These are phyloP conservation scores for Ctenosaura bakeri DNA, from an alignment of 2,797 vertebrate species.

Conservation along the genomic window DNA sequence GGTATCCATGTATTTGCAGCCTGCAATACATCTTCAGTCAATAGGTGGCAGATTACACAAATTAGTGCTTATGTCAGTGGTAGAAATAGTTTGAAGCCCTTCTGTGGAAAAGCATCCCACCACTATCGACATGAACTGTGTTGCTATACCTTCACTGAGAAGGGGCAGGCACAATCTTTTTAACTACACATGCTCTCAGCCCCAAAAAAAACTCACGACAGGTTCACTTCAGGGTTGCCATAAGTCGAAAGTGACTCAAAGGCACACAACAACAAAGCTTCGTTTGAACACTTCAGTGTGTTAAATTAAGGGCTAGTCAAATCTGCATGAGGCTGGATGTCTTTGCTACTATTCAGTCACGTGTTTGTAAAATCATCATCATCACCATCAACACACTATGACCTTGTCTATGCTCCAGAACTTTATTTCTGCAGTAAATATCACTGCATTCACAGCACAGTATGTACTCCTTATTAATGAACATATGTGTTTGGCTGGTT, in stretches of 20 bases:
- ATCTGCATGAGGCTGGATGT: not conserved
- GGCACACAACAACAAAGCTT: not conserved
- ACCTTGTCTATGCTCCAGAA: not conserved
- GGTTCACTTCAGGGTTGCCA: too few relatives aligned
- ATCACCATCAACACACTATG: not conserved
- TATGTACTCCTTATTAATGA: conserved; percentile 26
- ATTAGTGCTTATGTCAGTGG: not conserved
- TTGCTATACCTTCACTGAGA: not conserved
- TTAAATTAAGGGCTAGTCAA: not conserved
- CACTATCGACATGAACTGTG: not conserved
- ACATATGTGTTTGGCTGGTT: conserved; percentile 18
- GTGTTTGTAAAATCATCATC: not conserved
- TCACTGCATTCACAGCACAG: conserved; percentile 42
- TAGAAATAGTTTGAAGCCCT: not conserved
- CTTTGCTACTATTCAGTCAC: conserved; percentile 1
- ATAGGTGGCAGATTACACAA: not conserved
- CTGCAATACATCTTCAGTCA: not conserved
- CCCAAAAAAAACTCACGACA: too few relatives aligned
- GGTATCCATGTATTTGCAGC: not conserved
- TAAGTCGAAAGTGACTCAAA: too few relatives aligned
- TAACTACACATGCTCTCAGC: not conserved
- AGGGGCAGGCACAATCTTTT: not conserved
- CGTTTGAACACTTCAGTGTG: not conserved
- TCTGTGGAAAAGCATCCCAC: not conserved
- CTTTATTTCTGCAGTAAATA: conserved; percentile 41